These are phyloP conservation scores for Lasioglossum zephyrum DNA, from an alignment of 2,888 invertebrate genomes.

Conservation along the genomic window DNA sequence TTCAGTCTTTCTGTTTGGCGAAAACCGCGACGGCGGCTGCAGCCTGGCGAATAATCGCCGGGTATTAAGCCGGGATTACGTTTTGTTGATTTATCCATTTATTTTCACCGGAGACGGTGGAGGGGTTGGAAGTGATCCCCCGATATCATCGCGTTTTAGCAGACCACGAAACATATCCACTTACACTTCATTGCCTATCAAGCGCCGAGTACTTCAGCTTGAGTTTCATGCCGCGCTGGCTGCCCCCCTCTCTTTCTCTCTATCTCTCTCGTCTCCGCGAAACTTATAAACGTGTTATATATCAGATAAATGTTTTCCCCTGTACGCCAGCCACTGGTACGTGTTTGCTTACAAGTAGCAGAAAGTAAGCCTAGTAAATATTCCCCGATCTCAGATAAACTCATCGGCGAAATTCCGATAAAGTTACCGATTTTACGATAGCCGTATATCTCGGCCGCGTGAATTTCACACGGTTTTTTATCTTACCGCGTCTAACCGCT, in stretches of 20 bases:
- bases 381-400: constrained; percentile 67
- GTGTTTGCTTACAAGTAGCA: constrained; percentile 69
- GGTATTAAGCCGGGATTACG: constrained; percentile 44
- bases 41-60: constrained; percentile 31
- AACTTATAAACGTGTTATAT: constrained; percentile 69
- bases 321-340: constrained; percentile 42
- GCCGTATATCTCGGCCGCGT: constrained; percentile 7
- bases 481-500: neutral
- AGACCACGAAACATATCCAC: constrained; percentile 72
- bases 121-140: constrained; percentile 24
- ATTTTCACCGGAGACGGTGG: constrained; percentile 52
- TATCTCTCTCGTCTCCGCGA: constrained; percentile 60
- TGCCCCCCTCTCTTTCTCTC: neutral
- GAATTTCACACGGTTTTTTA: constrained; percentile 52
- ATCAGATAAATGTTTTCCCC: constrained; percentile 72
- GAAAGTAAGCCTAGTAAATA: constrained; percentile 63
- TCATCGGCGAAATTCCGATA: constrained; percentile 57
- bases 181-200: constrained; percentile 73
- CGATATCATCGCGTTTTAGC: constrained; percentile 71
- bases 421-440: constrained; percentile 34
- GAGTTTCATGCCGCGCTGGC: constrained; percentile 63
- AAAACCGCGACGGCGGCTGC: constrained; percentile 19
- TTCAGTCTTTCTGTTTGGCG: constrained; percentile 13
- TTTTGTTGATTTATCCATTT: constrained; percentile 59
- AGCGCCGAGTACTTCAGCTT: constrained; percentile 67